Evolutionary conservation across 2,797 vertebrate genomes (phyloP).

Genomic region (Melanotaenia pygmaea): DNA sequence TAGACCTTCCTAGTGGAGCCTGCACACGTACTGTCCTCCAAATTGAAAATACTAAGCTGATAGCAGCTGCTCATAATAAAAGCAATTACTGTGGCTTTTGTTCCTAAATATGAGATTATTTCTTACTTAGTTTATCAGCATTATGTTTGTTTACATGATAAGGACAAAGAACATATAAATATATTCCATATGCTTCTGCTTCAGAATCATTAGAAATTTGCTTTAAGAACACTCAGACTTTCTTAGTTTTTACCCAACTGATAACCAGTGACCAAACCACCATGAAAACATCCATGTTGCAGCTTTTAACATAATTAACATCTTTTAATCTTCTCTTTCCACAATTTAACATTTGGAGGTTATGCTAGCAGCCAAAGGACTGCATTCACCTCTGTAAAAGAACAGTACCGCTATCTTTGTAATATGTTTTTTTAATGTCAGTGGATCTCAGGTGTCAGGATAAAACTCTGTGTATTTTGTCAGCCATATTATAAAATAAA

Average conservation of each 20-base stretch:
- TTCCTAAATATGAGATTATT: background rate
- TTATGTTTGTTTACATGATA: background rate
- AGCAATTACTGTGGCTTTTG: constrained; percentile 4
- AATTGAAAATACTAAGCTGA: background rate
- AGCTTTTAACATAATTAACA: background rate
- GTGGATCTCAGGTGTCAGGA: background rate
- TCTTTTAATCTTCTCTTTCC: background rate
- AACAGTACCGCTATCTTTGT: background rate
- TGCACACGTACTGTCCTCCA: background rate
- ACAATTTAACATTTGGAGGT: background rate
- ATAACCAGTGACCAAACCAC: background rate
- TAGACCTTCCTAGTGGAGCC: constrained; percentile 15
- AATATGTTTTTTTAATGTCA: background rate
- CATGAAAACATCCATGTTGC: background rate
- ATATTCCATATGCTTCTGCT: too few species aligned
- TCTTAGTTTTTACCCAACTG: too few species aligned
- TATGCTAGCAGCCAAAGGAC: background rate
- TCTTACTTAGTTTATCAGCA: constrained; percentile 18
- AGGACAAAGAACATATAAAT: constrained; percentile 2
- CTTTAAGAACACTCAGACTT: too few species aligned
- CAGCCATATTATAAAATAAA: background rate
- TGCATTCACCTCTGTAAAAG: background rate
- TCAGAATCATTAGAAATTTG: background rate
- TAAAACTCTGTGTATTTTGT: background rate
- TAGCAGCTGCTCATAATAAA: constrained; percentile 10